Evolutionary conservation across 2,888 invertebrate species (phyloP).

Genomic region (Drosophila hawaiiensis): DNA sequence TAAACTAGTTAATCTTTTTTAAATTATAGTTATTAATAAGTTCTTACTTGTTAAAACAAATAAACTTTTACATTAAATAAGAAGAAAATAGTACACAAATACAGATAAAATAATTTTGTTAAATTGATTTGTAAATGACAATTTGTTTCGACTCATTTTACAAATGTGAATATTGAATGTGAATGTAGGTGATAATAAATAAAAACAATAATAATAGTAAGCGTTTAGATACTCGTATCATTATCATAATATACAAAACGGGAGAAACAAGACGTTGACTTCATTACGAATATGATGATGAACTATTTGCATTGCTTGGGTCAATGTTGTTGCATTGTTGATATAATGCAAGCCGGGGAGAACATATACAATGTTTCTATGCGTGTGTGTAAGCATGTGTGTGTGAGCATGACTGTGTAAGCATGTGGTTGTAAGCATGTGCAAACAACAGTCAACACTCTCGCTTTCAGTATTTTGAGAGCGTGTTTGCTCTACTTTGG

Average conservation of each 20-base stretch:
- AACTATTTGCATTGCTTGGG: conserved; percentile 25
- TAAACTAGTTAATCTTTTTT: too few relatives aligned
- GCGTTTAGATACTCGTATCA: conserved; percentile 6
- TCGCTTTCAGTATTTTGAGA: conserved; percentile 7
- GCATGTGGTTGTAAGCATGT: neutral
- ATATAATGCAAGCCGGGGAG: conserved; percentile 55
- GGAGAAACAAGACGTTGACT: conserved; percentile 40
- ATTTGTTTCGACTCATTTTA: neutral
- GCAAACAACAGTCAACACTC: conserved; percentile 6
- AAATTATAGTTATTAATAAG: too few relatives aligned
- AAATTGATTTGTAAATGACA: neutral
- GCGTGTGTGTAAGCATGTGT: neutral
- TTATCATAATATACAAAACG: conserved; percentile 8
- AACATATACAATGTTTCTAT: neutral
- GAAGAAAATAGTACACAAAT: neutral
- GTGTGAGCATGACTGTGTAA: neutral
- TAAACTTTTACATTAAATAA: neutral
- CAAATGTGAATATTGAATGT: neutral
- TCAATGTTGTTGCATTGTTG: conserved; percentile 18
- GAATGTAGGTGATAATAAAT: neutral
- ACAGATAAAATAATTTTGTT: neutral
- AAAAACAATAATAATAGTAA: neutral
- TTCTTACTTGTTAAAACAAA: neutral
- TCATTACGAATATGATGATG: conserved; percentile 29
- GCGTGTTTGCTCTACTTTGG: conserved; percentile 10